Percentiles rank a stretch among this genome's conserved stretches.
Conservation (phyloP, 2,888 invertebrate species). For the Watsonalla binaria region DNA sequence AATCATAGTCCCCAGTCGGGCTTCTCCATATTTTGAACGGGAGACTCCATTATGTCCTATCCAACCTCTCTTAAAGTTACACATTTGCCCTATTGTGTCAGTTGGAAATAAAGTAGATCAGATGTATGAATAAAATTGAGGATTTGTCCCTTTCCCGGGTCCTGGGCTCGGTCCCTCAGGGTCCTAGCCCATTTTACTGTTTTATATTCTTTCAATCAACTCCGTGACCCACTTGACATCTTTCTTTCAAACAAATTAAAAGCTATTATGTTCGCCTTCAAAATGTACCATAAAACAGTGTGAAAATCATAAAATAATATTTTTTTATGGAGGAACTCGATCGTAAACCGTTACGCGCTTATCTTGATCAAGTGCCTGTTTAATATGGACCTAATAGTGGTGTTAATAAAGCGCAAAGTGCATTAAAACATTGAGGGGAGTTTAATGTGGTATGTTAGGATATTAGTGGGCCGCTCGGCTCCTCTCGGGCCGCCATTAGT, state of each 20-base stretch:
- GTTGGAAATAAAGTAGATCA: no score
- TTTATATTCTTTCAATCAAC: background rate
- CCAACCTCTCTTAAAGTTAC: no score
- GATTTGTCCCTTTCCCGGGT: background rate
- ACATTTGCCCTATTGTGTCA: no score
- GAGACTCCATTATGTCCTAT: no score
- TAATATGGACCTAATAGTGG: background rate
- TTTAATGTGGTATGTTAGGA: background rate
- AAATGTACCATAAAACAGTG: conserved; percentile 2
- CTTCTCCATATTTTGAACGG: no score
- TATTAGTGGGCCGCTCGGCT: background rate
- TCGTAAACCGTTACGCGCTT: conserved; percentile 1
- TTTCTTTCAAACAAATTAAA: conserved; percentile 1
- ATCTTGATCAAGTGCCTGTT: background rate
- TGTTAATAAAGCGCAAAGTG: conserved; percentile 1
- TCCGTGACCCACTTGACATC: background rate
- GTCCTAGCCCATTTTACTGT: background rate
- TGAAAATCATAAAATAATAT: conserved; percentile 2
- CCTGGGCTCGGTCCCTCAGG: background rate
- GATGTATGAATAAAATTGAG: background rate
- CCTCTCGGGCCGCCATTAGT: background rate
- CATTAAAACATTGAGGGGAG: background rate
- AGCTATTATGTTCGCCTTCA: background rate
- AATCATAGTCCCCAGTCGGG: no score
- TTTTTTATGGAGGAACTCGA: conserved; percentile 3